Conservation (phyloP, 2,113 vertebrate species). For the Phyllostomus discolor region DNA sequence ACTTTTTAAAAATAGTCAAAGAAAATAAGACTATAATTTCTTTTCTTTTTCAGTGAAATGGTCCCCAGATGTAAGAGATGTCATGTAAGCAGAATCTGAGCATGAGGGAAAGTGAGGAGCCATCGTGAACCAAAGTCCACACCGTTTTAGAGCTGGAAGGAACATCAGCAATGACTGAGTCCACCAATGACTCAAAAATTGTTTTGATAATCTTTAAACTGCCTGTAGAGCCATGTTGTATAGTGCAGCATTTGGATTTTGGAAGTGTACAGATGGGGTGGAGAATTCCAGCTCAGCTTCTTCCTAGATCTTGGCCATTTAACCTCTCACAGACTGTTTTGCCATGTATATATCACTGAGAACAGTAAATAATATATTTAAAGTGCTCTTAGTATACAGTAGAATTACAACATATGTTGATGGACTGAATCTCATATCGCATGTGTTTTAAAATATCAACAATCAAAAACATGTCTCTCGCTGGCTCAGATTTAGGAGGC, state of each 20-base stretch:
- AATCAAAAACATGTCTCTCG: not conserved
- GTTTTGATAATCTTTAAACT: not conserved
- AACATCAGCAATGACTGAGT: not conserved
- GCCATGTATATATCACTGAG: not conserved
- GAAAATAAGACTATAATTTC: not conserved
- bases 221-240: too few relatives aligned
- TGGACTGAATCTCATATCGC: not conserved
- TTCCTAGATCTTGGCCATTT: not conserved
- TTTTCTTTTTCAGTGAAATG: not conserved
- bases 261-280: not conserved
- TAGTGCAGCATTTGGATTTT: not conserved
- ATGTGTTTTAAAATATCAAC: not conserved
- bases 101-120: not conserved
- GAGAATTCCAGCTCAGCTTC: not conserved
- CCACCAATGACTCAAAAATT: not conserved
- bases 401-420: not conserved
- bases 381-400: not conserved
- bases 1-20: not conserved
- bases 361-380: not conserved
- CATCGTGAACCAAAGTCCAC: not conserved
- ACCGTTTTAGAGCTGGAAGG: not conserved
- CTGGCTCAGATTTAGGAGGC: not conserved
- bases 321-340: not conserved
- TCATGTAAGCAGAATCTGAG: not conserved
- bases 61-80: not conserved